Percentiles rank a stretch among this genome's conserved stretches.
Conservation (phyloP, 2,888 invertebrate genomes). For the Pharmacophagus antenor region DNA sequence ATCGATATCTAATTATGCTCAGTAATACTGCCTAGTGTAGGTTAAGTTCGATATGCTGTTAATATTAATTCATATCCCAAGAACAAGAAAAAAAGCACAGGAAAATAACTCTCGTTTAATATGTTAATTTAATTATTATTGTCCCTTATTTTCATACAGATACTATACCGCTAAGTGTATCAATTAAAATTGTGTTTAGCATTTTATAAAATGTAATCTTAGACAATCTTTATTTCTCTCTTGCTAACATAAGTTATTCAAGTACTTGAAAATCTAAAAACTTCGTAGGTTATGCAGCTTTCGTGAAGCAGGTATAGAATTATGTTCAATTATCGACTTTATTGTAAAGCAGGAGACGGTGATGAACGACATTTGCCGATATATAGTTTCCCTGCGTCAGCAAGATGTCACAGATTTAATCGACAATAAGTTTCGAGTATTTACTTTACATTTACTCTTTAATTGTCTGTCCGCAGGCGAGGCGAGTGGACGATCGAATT, state of each 20-base stretch:
- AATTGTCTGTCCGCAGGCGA: conserved; percentile 61
- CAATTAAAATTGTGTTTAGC: not conserved
- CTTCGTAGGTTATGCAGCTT: conserved; percentile 50
- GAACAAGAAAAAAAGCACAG: too few relatives aligned
- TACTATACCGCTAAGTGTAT: not conserved
- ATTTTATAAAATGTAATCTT: not conserved
- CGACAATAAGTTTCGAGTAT: conserved; percentile 71
- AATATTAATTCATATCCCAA: too few relatives aligned
- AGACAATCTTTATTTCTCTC: not conserved
- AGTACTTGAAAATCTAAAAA: conserved; percentile 51
- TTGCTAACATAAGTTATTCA: conserved; percentile 40
- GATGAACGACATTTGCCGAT: conserved; percentile 12
- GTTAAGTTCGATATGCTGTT: not conserved
- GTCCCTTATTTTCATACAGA: not conserved
- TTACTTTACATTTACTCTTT: conserved; percentile 75
- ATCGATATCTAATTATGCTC: conserved; percentile 50
- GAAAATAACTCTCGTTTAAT: too few relatives aligned
- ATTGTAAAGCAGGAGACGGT: conserved; percentile 12
- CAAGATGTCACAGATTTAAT: conserved; percentile 69
- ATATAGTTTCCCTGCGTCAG: conserved; percentile 39
- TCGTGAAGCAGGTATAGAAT: conserved; percentile 44
- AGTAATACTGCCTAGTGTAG: conserved; percentile 36
- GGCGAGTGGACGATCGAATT: conserved; percentile 56
- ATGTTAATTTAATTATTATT: too few relatives aligned
- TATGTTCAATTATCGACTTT: conserved; percentile 37